Percentiles rank a stretch among this genome's conserved stretches.
Evolutionary conservation across 2,113 vertebrate species (phyloP).

Genomic region (Panthera tigris): DNA sequence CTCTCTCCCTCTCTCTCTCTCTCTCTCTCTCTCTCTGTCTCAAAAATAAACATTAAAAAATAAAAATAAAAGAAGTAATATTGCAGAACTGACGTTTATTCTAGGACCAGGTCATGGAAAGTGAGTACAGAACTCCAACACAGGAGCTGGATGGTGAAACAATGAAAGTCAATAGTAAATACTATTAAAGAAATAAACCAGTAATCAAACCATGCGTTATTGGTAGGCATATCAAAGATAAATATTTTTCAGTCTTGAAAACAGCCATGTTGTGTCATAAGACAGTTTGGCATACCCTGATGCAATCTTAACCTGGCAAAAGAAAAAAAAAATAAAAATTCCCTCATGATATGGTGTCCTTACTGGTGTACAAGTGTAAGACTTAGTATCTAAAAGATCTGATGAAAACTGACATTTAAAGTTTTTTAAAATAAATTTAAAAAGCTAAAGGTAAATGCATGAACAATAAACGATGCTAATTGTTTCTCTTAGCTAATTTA

Average conservation of each 20-base stretch:
- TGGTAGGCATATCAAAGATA: neutral
- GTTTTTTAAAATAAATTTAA: neutral
- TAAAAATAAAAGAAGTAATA: neutral
- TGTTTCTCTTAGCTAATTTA: slow-evolving; percentile 17
- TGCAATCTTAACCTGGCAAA: neutral
- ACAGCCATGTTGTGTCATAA: neutral
- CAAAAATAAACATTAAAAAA: neutral
- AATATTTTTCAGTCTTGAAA: slow-evolving; percentile 10
- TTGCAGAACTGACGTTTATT: neutral
- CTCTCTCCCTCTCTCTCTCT: too few relatives aligned
- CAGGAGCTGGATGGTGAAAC: neutral
- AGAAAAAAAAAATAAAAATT: neutral
- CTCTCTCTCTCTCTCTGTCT: neutral
- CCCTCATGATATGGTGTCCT: neutral
- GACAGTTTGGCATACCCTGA: neutral
- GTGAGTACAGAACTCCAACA: neutral
- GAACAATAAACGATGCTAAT: neutral
- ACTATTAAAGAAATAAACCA: neutral
- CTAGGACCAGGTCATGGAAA: neutral
- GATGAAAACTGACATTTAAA: slow-evolving; percentile 11
- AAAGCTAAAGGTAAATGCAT: neutral
- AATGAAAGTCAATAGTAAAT: neutral
- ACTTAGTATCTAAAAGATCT: neutral
- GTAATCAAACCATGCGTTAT: neutral
- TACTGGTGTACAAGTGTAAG: neutral